phyloP scores from a whole-genome alignment of 2,888 invertebrate species.

The Mayetiola destructor region DNA sequence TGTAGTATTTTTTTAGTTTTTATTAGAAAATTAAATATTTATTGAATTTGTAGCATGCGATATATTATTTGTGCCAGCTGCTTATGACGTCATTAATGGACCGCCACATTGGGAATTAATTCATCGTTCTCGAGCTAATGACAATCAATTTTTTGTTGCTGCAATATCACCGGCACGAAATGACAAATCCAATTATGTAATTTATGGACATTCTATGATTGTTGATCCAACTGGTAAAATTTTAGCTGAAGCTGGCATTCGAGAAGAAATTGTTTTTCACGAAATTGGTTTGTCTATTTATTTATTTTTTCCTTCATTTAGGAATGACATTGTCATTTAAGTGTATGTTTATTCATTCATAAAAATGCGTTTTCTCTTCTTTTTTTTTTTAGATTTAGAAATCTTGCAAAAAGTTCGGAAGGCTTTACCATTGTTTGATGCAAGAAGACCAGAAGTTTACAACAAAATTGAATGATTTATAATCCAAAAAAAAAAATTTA shows the following conservation, averaged over 20 bases:
- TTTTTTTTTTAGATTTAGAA: neutral
- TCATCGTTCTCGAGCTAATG: constrained; percentile 41
- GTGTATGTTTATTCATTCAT: too few species aligned
- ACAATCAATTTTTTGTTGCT: constrained; percentile 75
- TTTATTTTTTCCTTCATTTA: too few species aligned
- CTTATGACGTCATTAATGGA: neutral
- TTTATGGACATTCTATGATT: constrained; percentile 57
- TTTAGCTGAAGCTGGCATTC: neutral
- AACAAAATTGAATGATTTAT: neutral
- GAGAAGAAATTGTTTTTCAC: neutral
- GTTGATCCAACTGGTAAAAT: neutral
- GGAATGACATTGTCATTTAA: too few species aligned
- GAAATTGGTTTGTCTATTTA: neutral
- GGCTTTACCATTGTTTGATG: neutral
- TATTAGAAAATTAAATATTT: neutral
- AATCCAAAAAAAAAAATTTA: neutral
- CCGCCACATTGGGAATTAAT: neutral
- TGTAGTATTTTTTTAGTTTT: neutral
- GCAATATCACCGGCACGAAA: constrained; percentile 67
- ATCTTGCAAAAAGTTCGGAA: neutral
- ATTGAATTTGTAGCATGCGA: neutral
- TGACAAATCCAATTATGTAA: constrained; percentile 50
- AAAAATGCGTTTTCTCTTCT: too few species aligned
- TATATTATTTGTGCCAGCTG: constrained; percentile 2
- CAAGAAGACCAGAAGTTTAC: neutral